phyloP scores from a whole-genome alignment of 1,140 invertebrate genomes.

The Maconellicoccus hirsutus region DNA sequence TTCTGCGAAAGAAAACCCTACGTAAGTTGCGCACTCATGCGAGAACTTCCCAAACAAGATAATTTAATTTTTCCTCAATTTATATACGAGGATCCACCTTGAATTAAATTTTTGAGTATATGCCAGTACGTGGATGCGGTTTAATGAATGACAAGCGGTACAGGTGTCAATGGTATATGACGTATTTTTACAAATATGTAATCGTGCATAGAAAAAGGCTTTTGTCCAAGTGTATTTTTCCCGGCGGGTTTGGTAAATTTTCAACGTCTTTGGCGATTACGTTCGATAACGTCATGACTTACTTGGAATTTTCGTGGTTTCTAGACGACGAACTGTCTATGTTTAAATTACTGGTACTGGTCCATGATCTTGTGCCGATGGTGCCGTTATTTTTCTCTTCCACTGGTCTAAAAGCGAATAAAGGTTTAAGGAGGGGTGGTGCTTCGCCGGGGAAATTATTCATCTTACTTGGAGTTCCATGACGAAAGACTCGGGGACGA shows the following conservation, averaged over 20 bases:
- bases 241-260: no score
- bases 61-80: no score
- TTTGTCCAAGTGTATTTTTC: no score
- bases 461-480: conserved; percentile 37
- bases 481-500: conserved; percentile 60
- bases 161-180: conserved; percentile 3
- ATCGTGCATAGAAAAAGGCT: no score
- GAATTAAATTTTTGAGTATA: background rate
- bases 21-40: background rate
- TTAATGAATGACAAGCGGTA: background rate
- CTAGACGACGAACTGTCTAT: background rate
- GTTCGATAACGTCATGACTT: background rate
- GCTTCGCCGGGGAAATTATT: background rate
- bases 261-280: background rate
- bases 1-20: background rate
- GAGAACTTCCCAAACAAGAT: no score
- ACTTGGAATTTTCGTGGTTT: conserved; percentile 8
- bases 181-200: background rate
- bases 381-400: background rate
- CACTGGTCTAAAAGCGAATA: background rate
- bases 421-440: background rate
- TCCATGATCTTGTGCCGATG: conserved; percentile 13
- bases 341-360: conserved; percentile 22
- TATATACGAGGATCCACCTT: background rate
- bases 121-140: background rate